Evolutionary conservation across 2,113 vertebrate species (phyloP).

Genomic region (Oenanthe oenanthe): DNA sequence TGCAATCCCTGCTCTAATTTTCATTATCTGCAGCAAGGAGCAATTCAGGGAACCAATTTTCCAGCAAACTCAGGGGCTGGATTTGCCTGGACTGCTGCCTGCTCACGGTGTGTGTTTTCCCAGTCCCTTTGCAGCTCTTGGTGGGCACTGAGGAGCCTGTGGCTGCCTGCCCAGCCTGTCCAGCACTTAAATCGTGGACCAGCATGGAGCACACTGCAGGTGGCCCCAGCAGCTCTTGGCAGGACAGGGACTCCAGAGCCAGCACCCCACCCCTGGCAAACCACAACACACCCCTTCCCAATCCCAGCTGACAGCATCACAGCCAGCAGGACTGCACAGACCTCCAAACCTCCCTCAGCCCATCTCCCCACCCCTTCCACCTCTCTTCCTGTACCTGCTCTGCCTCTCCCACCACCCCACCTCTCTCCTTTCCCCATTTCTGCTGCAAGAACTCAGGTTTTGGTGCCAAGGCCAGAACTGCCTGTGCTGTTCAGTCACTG

Average conservation of each 20-base stretch:
- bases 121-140: neutral
- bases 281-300: rapidly evolving
- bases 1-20: neutral
- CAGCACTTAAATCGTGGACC: neutral
- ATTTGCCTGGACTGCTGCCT: neutral
- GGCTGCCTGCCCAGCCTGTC: neutral
- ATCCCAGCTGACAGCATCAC: neutral
- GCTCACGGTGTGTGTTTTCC: neutral
- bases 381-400: rapidly evolving
- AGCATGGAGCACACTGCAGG: neutral
- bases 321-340: rapidly evolving
- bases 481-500: neutral
- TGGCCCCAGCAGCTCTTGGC: neutral
- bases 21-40: neutral
- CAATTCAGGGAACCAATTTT: neutral
- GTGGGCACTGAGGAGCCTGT: neutral
- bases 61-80: neutral
- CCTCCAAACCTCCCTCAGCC: neutral
- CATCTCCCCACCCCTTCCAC: neutral
- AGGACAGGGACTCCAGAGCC: neutral
- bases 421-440: neutral
- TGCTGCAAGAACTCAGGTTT: neutral
- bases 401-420: neutral
- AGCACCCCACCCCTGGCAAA: neutral
- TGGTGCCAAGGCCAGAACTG: neutral